Evolutionary conservation across 2,113 vertebrate genomes (phyloP), one percentile per base, ranked within the genome.

Genomic region (Pelmatolapia mariae): DNA sequence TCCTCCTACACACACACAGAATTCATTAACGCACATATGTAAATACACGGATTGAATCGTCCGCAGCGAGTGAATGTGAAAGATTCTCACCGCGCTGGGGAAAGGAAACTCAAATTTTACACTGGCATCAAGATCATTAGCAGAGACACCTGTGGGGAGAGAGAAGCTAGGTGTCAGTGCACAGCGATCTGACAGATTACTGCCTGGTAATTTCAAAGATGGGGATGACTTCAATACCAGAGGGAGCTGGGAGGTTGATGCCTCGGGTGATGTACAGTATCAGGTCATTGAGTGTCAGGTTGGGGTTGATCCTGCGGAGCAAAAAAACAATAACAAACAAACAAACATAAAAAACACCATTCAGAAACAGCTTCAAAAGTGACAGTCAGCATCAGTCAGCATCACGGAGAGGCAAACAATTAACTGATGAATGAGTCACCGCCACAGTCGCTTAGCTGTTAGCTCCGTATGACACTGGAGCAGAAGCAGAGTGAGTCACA

Each of bases 31-130:
- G 73, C 57, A 78, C 50, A 86, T 86, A 36, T 13, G 3, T 10
- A 83, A 8, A 31, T n/a, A 78, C 8, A 57, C 54, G 6, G 24
- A 63, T 3, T 4, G 9, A 45, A 84, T 47, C 3, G 1, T 52
- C 18, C 1, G 57, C 29, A 68, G 47, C 43, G 24, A 43, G 7
- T 9, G 26, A 80, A 36, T 18, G 45, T 24, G 59, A 84, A 59
- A 81, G 22, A 45, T 8, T 94, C 96, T 87, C 94, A 98, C 98
- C 93, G 88, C 87, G 18, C 95, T 98, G 89, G 98, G 98, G 63
- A 98, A 98, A 9, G 97, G 97, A 95, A 99, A 98, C 88, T 99
- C 98, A 43, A 98, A 99, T 53, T 97, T 98, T 82, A 99, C 97
- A 1, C 97, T 98, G 56, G 97, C 95, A 88, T 98, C 98, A 94